Percentiles rank a stretch among this genome's conserved stretches.
phyloP scores from a whole-genome alignment of 2,113 vertebrate species.

The Ophthalmolycus amberensis region DNA sequence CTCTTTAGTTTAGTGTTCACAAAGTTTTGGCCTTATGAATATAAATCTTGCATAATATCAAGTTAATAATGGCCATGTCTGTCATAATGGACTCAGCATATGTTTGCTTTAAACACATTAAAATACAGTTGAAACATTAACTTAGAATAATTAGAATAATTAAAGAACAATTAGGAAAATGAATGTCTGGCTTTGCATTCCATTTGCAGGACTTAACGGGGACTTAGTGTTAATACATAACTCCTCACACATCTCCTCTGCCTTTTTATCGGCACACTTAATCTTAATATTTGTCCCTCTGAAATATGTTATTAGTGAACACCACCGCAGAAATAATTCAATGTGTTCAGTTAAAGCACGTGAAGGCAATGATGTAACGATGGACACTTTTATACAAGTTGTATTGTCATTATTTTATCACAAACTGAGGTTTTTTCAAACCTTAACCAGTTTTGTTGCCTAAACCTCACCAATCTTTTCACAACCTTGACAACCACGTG shows the following conservation, averaged over 20 bases:
- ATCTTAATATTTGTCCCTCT: background rate
- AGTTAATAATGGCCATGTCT: slow-evolving; percentile 7
- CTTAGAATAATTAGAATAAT: background rate
- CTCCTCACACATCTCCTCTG: background rate
- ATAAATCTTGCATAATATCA: background rate
- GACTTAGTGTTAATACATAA: background rate
- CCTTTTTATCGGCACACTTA: background rate
- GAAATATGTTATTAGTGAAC: background rate
- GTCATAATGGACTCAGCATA: background rate
- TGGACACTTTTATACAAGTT: background rate
- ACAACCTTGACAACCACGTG: too few species aligned
- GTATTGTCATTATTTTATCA: background rate
- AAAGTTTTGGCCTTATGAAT: slow-evolving; percentile 4
- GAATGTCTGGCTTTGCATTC: background rate
- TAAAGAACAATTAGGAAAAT: background rate
- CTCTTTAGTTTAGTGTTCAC: slow-evolving; percentile 26
- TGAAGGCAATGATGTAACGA: background rate
- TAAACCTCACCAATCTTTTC: too few species aligned
- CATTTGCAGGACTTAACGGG: background rate
- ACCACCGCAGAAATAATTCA: background rate
- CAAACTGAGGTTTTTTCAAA: too few species aligned
- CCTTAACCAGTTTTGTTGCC: too few species aligned
- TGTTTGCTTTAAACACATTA: background rate
- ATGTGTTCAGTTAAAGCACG: background rate
- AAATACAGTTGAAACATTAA: background rate